Conservation (phyloP, 2,888 invertebrate species). For the Monochamus alternatus region DNA sequence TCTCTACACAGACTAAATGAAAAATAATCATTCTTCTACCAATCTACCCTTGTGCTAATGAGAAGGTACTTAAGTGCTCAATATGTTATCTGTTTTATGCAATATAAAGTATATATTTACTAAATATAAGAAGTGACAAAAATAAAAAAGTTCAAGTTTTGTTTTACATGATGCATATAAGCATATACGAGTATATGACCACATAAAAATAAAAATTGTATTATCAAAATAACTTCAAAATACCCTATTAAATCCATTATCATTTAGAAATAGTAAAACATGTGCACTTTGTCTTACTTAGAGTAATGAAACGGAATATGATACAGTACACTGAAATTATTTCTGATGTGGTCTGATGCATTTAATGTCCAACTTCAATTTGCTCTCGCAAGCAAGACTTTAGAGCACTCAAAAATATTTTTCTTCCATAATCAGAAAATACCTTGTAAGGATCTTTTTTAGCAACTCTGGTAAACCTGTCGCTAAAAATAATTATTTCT, state of each 20-base stretch:
- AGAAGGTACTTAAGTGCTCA: no score
- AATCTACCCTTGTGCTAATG: neutral
- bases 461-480: slow-evolving; percentile 57
- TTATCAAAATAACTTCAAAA: slow-evolving; percentile 17
- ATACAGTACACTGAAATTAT: slow-evolving; percentile 26
- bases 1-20: no score
- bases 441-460: slow-evolving; percentile 61
- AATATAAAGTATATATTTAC: no score
- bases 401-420: slow-evolving; percentile 59
- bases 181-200: slow-evolving; percentile 25
- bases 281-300: slow-evolving; percentile 40
- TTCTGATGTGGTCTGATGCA: slow-evolving; percentile 15
- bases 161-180: slow-evolving; percentile 23
- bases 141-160: neutral
- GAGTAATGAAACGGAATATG: slow-evolving; percentile 23
- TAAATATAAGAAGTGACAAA: no score
- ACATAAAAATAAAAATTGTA: slow-evolving; percentile 9
- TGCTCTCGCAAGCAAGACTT: slow-evolving; percentile 59
- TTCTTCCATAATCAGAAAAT: slow-evolving; percentile 62
- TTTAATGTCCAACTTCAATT: slow-evolving; percentile 58
- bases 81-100: no score
- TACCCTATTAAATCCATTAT: slow-evolving; percentile 20
- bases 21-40: no score
- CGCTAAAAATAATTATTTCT: slow-evolving; percentile 51
- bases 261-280: slow-evolving; percentile 36